Evolutionary conservation across 2,797 vertebrate species (phyloP).

Genomic region (Vespertilio murinus): DNA sequence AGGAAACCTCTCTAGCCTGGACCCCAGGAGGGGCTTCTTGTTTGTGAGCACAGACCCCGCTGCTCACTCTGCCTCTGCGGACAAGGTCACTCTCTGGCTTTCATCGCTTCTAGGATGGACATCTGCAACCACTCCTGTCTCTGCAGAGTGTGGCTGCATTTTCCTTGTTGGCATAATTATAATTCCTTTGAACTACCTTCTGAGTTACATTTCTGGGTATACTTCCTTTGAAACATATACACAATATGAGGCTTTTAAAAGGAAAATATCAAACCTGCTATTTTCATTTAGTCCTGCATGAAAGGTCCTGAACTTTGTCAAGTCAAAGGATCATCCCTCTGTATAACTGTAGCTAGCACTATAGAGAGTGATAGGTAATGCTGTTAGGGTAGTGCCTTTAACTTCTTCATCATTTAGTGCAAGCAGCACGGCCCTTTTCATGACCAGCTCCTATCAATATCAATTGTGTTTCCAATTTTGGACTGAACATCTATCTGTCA

Average conservation of each 20-base stretch:
- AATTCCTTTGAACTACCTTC: background rate
- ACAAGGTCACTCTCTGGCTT: background rate
- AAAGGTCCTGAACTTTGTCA: background rate
- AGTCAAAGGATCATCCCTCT: fast-evolving
- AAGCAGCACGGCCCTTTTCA: background rate
- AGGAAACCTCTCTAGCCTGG: fast-evolving
- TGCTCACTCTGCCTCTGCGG: fast-evolving
- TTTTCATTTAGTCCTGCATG: background rate
- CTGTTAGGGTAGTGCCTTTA: background rate
- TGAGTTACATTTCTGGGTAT: background rate
- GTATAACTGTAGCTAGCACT: background rate
- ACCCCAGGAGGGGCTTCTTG: background rate
- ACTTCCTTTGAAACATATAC: background rate
- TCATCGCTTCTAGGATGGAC: fast-evolving
- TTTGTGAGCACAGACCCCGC: background rate
- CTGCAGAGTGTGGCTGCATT: background rate
- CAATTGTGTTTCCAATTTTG: conserved; percentile 58
- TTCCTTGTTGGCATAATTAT: background rate
- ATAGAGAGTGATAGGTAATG: background rate
- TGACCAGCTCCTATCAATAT: conserved; percentile 6
- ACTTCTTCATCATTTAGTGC: conserved; percentile 56
- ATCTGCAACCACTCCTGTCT: background rate
- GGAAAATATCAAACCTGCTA: background rate
- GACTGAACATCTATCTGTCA: background rate
- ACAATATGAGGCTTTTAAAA: background rate